These are phyloP conservation scores for Chloroceryle aenea DNA, from an alignment of 2,113 vertebrate genomes.

Conservation along the genomic window DNA sequence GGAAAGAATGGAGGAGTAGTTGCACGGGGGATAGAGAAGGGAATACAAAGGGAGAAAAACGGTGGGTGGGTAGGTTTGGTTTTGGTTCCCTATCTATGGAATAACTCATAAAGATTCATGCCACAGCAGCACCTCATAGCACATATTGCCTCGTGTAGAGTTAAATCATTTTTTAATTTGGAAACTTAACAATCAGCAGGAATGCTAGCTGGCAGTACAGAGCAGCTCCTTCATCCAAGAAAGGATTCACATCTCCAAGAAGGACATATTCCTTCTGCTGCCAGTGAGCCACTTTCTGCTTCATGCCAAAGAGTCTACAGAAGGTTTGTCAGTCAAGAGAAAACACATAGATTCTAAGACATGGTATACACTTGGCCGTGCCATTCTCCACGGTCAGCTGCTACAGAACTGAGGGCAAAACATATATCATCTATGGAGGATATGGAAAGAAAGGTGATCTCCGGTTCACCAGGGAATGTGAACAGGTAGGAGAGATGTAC, in stretches of 20 bases:
- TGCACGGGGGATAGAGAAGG: neutral
- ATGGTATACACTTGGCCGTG: neutral
- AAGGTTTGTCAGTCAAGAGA: constrained; percentile 42
- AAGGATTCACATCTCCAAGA: constrained; percentile 25
- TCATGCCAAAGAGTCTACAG: constrained; percentile 1
- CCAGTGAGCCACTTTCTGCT: constrained; percentile 27
- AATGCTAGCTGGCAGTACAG: constrained; percentile 43
- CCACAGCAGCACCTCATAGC: neutral
- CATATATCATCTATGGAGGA: neutral
- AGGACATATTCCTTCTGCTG: constrained; percentile 42
- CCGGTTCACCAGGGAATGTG: neutral
- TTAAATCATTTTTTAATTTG: constrained; percentile 31
- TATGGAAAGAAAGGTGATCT: neutral
- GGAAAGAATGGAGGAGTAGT: neutral
- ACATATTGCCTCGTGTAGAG: neutral
- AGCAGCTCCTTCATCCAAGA: constrained; percentile 37
- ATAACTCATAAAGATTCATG: neutral
- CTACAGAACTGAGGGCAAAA: neutral
- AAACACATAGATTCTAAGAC: constrained; percentile 26
- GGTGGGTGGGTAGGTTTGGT: neutral
- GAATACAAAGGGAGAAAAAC: neutral
- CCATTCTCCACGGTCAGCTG: neutral
- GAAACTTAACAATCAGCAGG: constrained; percentile 41
- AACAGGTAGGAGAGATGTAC: neutral
- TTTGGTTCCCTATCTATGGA: neutral